phyloP scores from a whole-genome alignment of 2,888 invertebrate species.

The Cancer borealis region DNA sequence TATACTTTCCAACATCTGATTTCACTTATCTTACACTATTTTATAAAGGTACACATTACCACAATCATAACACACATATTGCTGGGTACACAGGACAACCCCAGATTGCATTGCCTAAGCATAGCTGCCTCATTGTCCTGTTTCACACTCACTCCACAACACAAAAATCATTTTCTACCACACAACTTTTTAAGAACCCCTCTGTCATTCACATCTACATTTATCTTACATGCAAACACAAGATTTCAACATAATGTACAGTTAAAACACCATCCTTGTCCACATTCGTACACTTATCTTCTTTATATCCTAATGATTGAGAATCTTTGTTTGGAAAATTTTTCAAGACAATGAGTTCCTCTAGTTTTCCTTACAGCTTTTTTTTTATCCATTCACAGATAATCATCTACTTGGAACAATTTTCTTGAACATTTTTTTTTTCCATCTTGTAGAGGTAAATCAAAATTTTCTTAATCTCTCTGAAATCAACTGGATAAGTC shows the following conservation, averaged over 20 bases:
- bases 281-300: not conserved
- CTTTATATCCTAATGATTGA: not conserved
- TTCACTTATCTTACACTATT: not conserved
- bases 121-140: not conserved
- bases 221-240: not conserved
- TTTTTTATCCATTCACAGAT: not conserved
- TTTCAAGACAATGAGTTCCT: not conserved
- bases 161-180: not conserved
- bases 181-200: not conserved
- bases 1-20: not conserved
- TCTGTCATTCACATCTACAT: not conserved
- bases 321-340: not conserved
- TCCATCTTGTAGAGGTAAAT: not conserved
- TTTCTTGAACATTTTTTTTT: not conserved
- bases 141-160: not conserved
- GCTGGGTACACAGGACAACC: not conserved
- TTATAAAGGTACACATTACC: not conserved
- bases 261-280: not conserved
- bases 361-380: not conserved
- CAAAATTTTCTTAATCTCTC: not conserved
- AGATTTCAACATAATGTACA: not conserved
- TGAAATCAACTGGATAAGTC: not conserved
- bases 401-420: not conserved
- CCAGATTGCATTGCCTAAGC: not conserved
- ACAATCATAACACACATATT: not conserved